These are phyloP conservation scores for Parelbella ahira DNA, from an alignment of 2,888 invertebrate genomes.

Conservation along the genomic window DNA sequence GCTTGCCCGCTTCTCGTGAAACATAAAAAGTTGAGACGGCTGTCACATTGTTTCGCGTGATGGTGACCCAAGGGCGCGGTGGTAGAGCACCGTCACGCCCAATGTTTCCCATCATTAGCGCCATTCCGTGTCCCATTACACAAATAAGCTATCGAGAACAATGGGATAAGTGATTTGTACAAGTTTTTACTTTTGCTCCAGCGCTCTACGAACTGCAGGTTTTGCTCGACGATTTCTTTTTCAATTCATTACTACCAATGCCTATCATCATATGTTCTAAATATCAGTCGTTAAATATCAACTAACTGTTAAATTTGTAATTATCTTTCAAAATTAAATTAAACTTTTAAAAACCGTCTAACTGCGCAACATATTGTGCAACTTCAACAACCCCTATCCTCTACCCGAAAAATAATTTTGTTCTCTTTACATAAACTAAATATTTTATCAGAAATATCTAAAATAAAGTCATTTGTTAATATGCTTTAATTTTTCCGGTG, in stretches of 20 bases:
- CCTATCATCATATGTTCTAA: no score
- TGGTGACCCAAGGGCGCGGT: slow-evolving; percentile 9
- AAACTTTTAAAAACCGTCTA: no score
- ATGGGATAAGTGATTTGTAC: slow-evolving; percentile 21
- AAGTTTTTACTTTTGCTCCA: slow-evolving; percentile 10
- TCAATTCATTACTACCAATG: no score
- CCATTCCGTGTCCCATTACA: slow-evolving; percentile 21
- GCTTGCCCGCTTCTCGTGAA: slow-evolving; percentile 17
- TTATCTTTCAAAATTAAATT: no score
- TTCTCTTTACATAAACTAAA: no score
- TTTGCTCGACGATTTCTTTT: slow-evolving; percentile 15
- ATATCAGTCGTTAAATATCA: not conserved
- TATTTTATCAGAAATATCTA: no score
- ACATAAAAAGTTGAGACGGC: slow-evolving; percentile 12
- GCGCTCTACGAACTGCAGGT: not conserved
- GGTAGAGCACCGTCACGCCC: slow-evolving; percentile 20
- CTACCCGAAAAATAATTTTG: no score
- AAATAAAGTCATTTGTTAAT: no score
- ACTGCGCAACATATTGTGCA: no score
- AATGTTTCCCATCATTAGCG: slow-evolving; percentile 19
- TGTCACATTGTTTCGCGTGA: slow-evolving; percentile 18
- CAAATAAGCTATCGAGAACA: slow-evolving; percentile 24
- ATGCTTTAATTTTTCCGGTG: no score
- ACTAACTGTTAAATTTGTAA: no score
- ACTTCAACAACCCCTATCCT: no score